Evolutionary conservation across 2,113 vertebrate species (phyloP).

Genomic region (Diphyllodes magnificus): DNA sequence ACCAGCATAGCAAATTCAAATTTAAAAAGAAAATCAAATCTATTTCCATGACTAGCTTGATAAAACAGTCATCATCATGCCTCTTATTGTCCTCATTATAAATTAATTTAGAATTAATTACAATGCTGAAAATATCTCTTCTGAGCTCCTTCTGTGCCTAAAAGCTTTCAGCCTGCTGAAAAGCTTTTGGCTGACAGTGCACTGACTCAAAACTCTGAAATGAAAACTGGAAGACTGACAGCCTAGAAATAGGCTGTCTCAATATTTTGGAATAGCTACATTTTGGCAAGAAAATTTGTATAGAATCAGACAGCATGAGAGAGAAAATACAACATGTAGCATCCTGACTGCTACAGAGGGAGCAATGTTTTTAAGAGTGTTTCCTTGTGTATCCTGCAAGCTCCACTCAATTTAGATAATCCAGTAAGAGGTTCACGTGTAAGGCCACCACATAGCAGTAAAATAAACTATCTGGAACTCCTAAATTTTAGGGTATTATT

Average conservation of each 20-base stretch:
- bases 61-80: not conserved
- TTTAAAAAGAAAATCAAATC: not conserved
- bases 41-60: not conserved
- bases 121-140: not conserved
- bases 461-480: conserved; percentile 3
- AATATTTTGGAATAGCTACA: conserved; percentile 20
- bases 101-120: conserved; percentile 9
- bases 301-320: not conserved
- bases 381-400: not conserved
- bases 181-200: conserved; percentile 17
- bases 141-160: not conserved
- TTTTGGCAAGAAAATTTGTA: conserved; percentile 26
- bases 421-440: not conserved
- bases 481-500: not conserved
- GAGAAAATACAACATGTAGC: conserved; percentile 9
- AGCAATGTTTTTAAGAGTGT: not conserved
- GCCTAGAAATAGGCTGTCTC: conserved; percentile 30
- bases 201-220: conserved; percentile 36
- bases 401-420: not conserved
- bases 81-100: not conserved
- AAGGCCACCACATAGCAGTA: not conserved
- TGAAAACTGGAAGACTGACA: conserved; percentile 42
- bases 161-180: conserved; percentile 7
- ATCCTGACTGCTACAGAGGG: not conserved
- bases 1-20: not conserved